Conservation (phyloP, 2,797 vertebrate species). For the Meda fulgida region DNA sequence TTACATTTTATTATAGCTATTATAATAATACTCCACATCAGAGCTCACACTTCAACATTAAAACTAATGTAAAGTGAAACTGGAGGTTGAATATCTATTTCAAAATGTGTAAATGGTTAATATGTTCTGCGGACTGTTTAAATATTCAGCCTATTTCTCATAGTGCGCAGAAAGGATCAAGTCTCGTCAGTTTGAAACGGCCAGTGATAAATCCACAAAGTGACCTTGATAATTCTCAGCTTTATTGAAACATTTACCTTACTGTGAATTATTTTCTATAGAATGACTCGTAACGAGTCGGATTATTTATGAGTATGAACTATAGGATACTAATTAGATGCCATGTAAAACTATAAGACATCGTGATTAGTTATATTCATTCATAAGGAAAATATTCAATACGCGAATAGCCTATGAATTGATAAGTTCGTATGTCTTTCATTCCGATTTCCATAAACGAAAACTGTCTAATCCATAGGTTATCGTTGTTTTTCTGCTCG, state of each 20-base stretch:
- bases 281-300: background rate
- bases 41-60: background rate
- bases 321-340: background rate
- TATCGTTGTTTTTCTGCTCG: background rate
- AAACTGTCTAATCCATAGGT: background rate
- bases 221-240: slow-evolving; percentile 56
- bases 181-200: slow-evolving; percentile 27
- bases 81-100: background rate
- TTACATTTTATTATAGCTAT: background rate
- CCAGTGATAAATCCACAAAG: slow-evolving; percentile 36
- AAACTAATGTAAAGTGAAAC: background rate
- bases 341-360: background rate
- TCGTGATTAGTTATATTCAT: background rate
- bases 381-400: too few relatives aligned
- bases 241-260: slow-evolving; percentile 13
- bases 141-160: slow-evolving; percentile 26
- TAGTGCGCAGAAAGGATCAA: slow-evolving; percentile 29
- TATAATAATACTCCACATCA: background rate
- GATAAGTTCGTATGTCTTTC: background rate
- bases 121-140: slow-evolving; percentile 11
- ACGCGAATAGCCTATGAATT: too few relatives aligned
- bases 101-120: background rate
- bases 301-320: background rate
- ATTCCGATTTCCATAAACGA: background rate
- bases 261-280: slow-evolving; percentile 34